These are phyloP conservation scores for Barbus barbus DNA, from an alignment of 2,113 vertebrate species.

Conservation along the genomic window DNA sequence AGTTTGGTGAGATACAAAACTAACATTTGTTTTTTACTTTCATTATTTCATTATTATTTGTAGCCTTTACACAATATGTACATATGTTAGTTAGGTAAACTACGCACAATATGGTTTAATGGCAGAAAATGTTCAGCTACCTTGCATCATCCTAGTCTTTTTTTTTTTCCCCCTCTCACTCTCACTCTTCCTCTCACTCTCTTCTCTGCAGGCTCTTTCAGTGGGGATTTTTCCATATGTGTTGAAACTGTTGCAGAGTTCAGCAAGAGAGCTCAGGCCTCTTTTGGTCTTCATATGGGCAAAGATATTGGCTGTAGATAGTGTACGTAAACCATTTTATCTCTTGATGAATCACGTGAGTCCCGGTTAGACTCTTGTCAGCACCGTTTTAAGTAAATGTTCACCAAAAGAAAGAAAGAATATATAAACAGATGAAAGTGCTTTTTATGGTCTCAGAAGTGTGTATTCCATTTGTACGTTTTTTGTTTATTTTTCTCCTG, in stretches of 20 bases:
- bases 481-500: background rate
- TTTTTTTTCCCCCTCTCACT: background rate
- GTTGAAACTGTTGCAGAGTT: slow-evolving; percentile 96
- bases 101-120: too few species aligned
- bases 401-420: too few species aligned
- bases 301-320: slow-evolving; percentile 98
- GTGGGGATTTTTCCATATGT: slow-evolving; percentile 98
- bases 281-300: slow-evolving; percentile 99
- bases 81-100: background rate
- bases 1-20: slow-evolving; percentile 81
- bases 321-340: slow-evolving; percentile 78
- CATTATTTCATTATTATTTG: too few species aligned
- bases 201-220: slow-evolving; percentile 84
- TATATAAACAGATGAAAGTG: too few species aligned
- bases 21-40: background rate
- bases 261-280: slow-evolving; percentile 91
- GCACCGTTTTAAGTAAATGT: too few species aligned
- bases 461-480: background rate
- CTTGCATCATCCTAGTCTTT: background rate
- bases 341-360: background rate
- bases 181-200: too few species aligned
- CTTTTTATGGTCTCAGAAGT: too few species aligned
- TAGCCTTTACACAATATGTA: background rate
- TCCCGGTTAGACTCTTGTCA: too few species aligned
- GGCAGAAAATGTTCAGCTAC: background rate